These are phyloP conservation scores for Anoura caudifer DNA, from an alignment of 2,113 vertebrate genomes.

Conservation along the genomic window DNA sequence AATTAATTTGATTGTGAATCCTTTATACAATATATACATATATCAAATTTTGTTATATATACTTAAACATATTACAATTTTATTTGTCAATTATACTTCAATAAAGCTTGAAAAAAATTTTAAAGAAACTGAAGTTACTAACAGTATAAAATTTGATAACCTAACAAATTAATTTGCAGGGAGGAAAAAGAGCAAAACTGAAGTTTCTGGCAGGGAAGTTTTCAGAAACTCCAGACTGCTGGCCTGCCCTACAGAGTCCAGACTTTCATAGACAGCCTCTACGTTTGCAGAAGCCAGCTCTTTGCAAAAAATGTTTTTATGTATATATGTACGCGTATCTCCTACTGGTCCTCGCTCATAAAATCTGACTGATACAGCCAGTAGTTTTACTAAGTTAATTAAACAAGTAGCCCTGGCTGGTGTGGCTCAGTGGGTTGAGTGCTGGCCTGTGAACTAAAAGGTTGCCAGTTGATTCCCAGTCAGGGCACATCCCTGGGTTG, in stretches of 20 bases:
- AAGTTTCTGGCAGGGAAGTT: neutral
- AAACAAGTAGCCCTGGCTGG: neutral
- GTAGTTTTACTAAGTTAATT: neutral
- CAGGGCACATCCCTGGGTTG: no score
- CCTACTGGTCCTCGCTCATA: neutral
- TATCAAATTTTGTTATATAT: neutral
- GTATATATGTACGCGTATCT: neutral
- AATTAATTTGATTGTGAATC: neutral
- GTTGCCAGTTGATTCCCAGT: no score
- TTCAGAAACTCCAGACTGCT: neutral
- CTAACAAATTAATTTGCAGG: neutral
- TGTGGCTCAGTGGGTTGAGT: no score
- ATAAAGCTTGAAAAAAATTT: neutral
- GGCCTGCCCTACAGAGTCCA: neutral
- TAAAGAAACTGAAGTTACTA: neutral
- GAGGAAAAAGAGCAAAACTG: neutral
- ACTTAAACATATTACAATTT: neutral
- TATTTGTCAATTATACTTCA: neutral
- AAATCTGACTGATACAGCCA: neutral
- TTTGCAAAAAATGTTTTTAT: neutral
- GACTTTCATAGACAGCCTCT: neutral
- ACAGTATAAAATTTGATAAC: neutral
- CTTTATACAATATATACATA: neutral
- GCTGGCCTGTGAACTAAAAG: no score
- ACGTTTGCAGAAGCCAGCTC: neutral